Evolutionary conservation across 2,888 invertebrate species (phyloP).

Genomic region (Volucella bombylans): DNA sequence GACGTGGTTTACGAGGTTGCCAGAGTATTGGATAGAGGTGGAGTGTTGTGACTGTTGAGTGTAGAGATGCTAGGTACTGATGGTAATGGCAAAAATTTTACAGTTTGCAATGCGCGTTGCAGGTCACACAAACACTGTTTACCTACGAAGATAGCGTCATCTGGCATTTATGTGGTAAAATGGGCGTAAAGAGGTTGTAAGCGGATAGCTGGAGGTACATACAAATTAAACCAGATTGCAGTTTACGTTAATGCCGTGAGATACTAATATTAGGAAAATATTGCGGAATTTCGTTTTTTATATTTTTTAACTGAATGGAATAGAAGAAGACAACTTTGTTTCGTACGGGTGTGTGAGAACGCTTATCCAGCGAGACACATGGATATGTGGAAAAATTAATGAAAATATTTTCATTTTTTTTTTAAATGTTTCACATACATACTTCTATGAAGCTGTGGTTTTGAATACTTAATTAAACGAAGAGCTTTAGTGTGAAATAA

Average conservation of each 20-base stretch:
- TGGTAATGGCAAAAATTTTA: constrained; percentile 53
- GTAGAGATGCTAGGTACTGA: constrained; percentile 7
- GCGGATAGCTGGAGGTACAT: constrained; percentile 60
- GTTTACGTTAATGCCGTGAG: constrained; percentile 62
- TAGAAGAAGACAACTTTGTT: constrained; percentile 35
- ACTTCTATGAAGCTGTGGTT: constrained; percentile 45
- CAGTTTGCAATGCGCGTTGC: constrained; percentile 52
- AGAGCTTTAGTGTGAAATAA: constrained; percentile 15
- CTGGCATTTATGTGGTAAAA: constrained; percentile 65
- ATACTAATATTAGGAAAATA: constrained; percentile 59
- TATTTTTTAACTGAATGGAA: not conserved
- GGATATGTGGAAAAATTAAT: constrained; percentile 46
- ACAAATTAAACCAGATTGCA: constrained; percentile 68
- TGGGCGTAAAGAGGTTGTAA: constrained; percentile 48
- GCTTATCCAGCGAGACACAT: constrained; percentile 17
- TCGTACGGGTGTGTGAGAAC: constrained; percentile 12
- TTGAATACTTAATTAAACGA: constrained; percentile 55
- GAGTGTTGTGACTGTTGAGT: constrained; percentile 11
- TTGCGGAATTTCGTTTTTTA: constrained; percentile 38
- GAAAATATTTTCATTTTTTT: constrained; percentile 25
- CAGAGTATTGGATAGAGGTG: constrained; percentile 27
- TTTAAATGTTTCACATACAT: constrained; percentile 46
- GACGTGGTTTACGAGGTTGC: constrained; percentile 62
- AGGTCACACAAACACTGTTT: constrained; percentile 53
- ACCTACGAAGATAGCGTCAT: constrained; percentile 58